A percentile compares a stretch with the other conserved stretches of the same genome.
Evolutionary conservation across 2,113 vertebrate species (phyloP).

Genomic region (Chamaetylas fuelleborni): DNA sequence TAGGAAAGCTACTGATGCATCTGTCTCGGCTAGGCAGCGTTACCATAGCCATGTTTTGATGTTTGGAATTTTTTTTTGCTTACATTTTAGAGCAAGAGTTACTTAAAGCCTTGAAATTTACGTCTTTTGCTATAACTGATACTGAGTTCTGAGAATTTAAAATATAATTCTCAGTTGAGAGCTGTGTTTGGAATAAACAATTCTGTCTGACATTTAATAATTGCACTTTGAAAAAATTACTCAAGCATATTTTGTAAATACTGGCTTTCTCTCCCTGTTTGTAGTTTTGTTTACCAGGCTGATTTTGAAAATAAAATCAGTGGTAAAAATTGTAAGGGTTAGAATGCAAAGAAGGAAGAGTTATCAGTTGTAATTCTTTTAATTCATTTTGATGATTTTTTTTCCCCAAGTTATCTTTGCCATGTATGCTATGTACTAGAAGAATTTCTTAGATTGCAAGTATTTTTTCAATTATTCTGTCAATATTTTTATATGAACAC

Average conservation of each 20-base stretch:
- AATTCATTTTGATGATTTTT: background rate
- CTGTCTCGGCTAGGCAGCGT: background rate
- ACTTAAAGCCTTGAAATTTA: background rate
- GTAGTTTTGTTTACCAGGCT: background rate
- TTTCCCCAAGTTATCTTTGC: background rate
- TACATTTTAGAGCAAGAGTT: background rate
- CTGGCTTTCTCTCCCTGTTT: background rate
- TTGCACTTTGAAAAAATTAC: background rate
- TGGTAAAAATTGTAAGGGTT: background rate
- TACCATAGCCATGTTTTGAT: background rate
- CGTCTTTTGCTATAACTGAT: background rate
- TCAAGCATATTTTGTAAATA: background rate
- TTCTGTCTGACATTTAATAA: background rate
- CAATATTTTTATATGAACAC: background rate
- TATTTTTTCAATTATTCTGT: background rate
- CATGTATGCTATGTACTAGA: background rate
- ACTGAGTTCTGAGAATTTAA: background rate
- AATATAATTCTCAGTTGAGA: background rate
- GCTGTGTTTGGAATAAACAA: background rate
- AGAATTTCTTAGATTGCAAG: background rate
- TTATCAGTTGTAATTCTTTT: background rate
- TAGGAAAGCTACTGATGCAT: background rate
- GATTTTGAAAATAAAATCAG: background rate
- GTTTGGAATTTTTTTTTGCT: background rate
- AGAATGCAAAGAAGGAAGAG: background rate